These are phyloP conservation scores for Euwallacea fornicatus DNA, from an alignment of 1,140 invertebrate genomes.

Conservation along the genomic window DNA sequence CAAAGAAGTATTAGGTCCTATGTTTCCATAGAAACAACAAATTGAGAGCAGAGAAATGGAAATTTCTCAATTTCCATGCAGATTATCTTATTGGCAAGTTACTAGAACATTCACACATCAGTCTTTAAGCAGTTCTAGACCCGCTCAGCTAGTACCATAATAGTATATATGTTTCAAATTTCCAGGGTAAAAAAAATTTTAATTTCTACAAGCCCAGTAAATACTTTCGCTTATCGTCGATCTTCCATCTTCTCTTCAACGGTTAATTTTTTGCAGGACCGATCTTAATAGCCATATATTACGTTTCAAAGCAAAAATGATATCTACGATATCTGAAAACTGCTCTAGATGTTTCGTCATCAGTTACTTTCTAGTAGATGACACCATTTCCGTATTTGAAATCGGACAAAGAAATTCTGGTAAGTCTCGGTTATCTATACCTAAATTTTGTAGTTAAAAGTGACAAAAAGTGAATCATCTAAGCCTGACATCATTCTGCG, in stretches of 20 bases:
- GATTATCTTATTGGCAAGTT: no score
- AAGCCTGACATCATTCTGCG: no score
- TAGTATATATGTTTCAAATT: neutral
- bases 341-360: conserved; percentile 75
- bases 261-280: conserved; percentile 53
- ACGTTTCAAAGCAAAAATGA: conserved; percentile 74
- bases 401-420: conserved; percentile 73
- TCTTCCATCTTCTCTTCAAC: no score
- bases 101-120: no score
- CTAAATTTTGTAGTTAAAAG: neutral
- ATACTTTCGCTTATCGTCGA: no score
- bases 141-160: neutral
- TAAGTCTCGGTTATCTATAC: conserved; percentile 38
- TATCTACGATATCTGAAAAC: conserved; percentile 71
- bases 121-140: no score
- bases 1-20: no score
- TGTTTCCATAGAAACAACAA: no score
- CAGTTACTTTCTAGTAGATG: conserved; percentile 79
- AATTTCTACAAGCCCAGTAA: no score
- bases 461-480: no score
- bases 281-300: conserved; percentile 77
- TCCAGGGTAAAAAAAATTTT: neutral
- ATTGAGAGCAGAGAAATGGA: no score
- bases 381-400: conserved; percentile 83
- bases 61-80: no score